Conservation (phyloP, 1,140 invertebrate genomes). For the Hylyphantes graminicola region DNA sequence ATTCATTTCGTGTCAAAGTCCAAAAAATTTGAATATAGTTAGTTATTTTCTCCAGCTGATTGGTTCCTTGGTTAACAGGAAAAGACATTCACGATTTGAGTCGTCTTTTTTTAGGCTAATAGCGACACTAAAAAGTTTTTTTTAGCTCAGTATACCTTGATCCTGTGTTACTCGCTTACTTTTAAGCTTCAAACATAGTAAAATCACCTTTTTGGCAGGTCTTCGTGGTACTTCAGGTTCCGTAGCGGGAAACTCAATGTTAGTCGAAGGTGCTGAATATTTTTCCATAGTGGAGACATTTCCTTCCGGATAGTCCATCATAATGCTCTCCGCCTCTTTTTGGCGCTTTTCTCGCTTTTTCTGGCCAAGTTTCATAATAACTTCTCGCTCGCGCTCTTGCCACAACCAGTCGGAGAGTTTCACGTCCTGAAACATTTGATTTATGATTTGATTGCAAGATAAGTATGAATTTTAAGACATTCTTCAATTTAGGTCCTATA, state of each 20-base stretch:
- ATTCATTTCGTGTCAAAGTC: no score
- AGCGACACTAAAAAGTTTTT: no score
- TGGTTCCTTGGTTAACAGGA: no score
- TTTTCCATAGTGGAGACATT: constrained; percentile 13
- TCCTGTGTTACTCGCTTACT: no score
- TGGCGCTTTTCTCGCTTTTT: constrained; percentile 67
- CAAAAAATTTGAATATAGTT: no score
- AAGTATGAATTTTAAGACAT: no score
- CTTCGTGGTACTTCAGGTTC: constrained; percentile 12
- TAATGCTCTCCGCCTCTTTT: constrained; percentile 69
- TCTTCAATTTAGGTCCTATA: no score
- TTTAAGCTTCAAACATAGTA: no score
- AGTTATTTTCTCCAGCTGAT: no score
- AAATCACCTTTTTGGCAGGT: constrained; percentile 29
- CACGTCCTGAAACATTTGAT: constrained; percentile 74
- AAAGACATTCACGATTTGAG: no score
- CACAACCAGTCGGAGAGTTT: constrained; percentile 90
- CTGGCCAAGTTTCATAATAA: constrained; percentile 23
- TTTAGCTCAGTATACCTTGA: no score
- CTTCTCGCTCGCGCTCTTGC: constrained; percentile 80
- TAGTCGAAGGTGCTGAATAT: background rate
- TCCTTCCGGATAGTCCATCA: constrained; percentile 14
- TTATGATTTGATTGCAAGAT: background rate
- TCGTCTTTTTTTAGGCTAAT: no score
- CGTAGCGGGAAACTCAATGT: constrained; percentile 2